These are phyloP conservation scores for Heterochromis multidens DNA, from an alignment of 2,113 vertebrate species.

Conservation along the genomic window DNA sequence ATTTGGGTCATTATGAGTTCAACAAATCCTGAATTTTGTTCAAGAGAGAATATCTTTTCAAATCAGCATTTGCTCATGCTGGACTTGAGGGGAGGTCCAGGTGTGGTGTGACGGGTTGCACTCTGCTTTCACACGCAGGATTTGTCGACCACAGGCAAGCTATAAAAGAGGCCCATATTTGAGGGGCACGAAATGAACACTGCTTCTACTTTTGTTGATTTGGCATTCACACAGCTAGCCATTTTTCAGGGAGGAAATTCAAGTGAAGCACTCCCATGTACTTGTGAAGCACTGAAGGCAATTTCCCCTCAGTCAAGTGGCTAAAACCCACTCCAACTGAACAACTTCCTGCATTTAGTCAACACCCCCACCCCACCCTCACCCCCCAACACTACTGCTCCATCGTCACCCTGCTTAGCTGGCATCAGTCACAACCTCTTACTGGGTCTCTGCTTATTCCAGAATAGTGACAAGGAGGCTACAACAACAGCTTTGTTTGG, in stretches of 20 bases:
- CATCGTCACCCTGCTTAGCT: slow-evolving; percentile 10
- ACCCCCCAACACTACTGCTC: neutral
- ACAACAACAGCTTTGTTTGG: neutral
- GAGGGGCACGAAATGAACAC: slow-evolving; percentile 20
- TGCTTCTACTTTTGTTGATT: slow-evolving; percentile 51
- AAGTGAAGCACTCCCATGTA: slow-evolving; percentile 50
- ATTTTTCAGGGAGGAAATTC: slow-evolving; percentile 42
- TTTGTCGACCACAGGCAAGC: neutral
- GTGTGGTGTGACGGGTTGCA: neutral
- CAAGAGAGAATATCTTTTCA: neutral
- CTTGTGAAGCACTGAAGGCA: slow-evolving; percentile 44
- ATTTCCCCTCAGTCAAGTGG: slow-evolving; percentile 64
- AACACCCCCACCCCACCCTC: neutral
- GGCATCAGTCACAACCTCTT: slow-evolving; percentile 32
- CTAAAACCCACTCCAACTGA: slow-evolving; percentile 61
- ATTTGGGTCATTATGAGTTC: neutral
- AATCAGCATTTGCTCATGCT: neutral
- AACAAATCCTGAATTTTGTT: neutral
- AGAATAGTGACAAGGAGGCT: neutral
- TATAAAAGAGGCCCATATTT: neutral
- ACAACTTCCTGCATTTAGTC: slow-evolving; percentile 65
- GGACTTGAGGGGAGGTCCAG: neutral
- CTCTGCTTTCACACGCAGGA: slow-evolving; percentile 5
- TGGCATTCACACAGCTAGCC: slow-evolving; percentile 36
- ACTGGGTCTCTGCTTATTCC: neutral